Evolutionary conservation across 2,888 invertebrate species (phyloP).

Genomic region (Melolontha melolontha): DNA sequence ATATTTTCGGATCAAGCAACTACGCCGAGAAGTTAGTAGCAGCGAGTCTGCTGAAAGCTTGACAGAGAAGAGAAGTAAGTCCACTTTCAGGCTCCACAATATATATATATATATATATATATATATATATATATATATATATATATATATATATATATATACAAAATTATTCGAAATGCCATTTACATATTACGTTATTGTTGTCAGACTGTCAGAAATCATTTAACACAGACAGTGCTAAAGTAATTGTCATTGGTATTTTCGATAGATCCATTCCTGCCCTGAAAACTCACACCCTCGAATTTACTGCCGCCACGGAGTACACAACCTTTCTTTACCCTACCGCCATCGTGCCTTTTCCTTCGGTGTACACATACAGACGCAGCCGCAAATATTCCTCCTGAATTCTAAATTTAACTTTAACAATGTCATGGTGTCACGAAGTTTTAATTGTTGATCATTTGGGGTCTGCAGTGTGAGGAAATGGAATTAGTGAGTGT

Average conservation of each 20-base stretch:
- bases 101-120: no score
- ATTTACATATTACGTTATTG: no score
- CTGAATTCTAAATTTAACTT: slow-evolving; percentile 49
- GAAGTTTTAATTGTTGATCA: slow-evolving; percentile 53
- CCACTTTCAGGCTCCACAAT: no score
- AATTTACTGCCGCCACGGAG: slow-evolving; percentile 8
- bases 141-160: no score
- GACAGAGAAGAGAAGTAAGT: no score
- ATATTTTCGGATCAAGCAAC: no score
- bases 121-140: no score
- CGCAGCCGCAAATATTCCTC: slow-evolving; percentile 51
- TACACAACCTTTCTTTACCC: slow-evolving; percentile 25
- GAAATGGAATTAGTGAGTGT: slow-evolving; percentile 22
- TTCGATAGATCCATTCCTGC: slow-evolving; percentile 22
- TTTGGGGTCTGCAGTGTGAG: slow-evolving; percentile 36
- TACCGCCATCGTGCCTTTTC: slow-evolving; percentile 31
- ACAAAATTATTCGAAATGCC: no score
- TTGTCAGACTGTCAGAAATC: no score
- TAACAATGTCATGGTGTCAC: slow-evolving; percentile 54
- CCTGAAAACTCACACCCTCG: slow-evolving; percentile 41
- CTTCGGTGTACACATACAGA: slow-evolving; percentile 43
- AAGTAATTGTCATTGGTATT: neutral
- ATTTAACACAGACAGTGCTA: no score
- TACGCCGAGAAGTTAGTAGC: no score
- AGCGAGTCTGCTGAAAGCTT: no score